Evolutionary conservation across 1,140 invertebrate species (phyloP).

Genomic region (Phortica variegata): DNA sequence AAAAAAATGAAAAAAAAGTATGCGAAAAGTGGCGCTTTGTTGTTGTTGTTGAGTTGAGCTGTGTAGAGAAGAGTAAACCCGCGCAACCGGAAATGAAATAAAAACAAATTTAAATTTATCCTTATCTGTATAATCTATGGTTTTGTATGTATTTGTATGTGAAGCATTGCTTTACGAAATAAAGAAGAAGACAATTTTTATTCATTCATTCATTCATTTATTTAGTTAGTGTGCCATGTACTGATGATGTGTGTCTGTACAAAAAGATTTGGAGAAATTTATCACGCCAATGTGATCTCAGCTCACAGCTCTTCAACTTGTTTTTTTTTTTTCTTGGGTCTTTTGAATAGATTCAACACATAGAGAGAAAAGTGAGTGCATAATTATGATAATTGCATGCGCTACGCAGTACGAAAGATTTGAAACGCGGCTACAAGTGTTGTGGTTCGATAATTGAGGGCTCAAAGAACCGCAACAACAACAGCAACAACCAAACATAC

Average conservation of each 20-base stretch:
- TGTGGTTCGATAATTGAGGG: conserved; percentile 34
- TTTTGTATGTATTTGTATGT: too few species aligned
- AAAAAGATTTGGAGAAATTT: conserved; percentile 20
- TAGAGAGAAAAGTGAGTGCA: conserved; percentile 42
- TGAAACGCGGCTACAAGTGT: conserved; percentile 3
- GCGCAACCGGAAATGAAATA: conserved; percentile 21
- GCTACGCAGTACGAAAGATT: conserved; percentile 18
- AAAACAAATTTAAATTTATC: conserved; percentile 40
- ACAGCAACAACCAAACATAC: conserved; percentile 18
- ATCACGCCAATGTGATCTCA: conserved; percentile 35
- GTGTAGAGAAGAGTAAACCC: neutral
- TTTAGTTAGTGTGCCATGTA: too few species aligned
- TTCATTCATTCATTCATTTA: too few species aligned
- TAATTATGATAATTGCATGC: conserved; percentile 53
- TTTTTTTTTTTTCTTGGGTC: conserved; percentile 15
- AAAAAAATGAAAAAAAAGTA: conserved; percentile 30
- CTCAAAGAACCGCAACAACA: conserved; percentile 31
- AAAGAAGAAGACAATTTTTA: conserved; percentile 30
- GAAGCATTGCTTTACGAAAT: conserved; percentile 11
- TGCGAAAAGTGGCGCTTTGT: neutral
- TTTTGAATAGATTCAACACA: conserved; percentile 26
- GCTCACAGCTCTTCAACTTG: conserved; percentile 13
- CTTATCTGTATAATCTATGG: conserved; percentile 17
- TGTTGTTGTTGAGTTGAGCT: too few species aligned
- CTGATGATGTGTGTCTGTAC: conserved; percentile 8